phyloP scores from a whole-genome alignment of 2,113 vertebrate genomes.

The Tiliqua scincoides region DNA sequence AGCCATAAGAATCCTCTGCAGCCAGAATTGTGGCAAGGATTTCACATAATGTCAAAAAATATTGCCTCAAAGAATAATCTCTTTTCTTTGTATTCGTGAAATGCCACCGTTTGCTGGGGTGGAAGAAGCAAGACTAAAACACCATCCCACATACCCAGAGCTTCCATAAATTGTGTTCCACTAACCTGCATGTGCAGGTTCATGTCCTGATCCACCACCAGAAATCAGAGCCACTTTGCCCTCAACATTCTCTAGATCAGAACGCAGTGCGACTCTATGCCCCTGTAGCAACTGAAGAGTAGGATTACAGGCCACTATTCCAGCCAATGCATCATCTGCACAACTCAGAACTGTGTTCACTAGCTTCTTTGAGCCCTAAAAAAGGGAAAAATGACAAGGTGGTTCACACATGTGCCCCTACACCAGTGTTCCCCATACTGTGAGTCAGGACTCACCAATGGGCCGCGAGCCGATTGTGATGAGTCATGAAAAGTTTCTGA shows the following conservation, averaged over 20 bases:
- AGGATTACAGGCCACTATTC: slow-evolving; percentile 80
- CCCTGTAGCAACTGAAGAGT: slow-evolving; percentile 81
- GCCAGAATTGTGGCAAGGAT: background rate
- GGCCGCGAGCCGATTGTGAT: too few species aligned
- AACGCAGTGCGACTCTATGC: slow-evolving; percentile 86
- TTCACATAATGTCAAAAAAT: background rate
- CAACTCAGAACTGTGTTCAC: slow-evolving; percentile 81
- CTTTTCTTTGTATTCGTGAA: background rate
- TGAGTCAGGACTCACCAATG: too few species aligned
- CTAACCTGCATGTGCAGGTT: slow-evolving; percentile 91
- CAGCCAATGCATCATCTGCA: slow-evolving; percentile 86
- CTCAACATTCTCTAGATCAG: slow-evolving; percentile 78
- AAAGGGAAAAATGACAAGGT: background rate
- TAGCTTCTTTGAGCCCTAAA: slow-evolving; percentile 84
- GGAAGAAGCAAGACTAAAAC: background rate
- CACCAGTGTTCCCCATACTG: too few species aligned
- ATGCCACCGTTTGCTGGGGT: background rate
- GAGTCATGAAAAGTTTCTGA: too few species aligned
- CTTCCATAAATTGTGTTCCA: background rate
- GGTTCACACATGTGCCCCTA: too few species aligned
- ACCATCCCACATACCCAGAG: background rate
- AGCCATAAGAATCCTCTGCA: background rate
- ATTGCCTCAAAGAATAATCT: background rate
- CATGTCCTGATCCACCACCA: slow-evolving; percentile 93
- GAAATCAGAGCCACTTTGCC: slow-evolving; percentile 90